phyloP scores from a whole-genome alignment of 2,888 invertebrate species.

The Eupithecia tripunctaria region DNA sequence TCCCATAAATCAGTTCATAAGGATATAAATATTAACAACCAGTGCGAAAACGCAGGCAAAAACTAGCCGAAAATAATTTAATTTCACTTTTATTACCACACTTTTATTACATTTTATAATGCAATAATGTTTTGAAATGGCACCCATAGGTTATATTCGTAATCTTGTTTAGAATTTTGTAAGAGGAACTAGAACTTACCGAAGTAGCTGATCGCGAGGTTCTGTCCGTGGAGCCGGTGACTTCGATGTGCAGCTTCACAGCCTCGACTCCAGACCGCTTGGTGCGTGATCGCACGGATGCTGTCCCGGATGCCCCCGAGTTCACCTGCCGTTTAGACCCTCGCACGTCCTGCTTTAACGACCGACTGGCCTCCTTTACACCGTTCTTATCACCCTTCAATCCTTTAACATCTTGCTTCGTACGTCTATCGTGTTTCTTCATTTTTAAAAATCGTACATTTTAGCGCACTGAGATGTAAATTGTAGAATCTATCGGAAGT shows the following conservation, averaged over 20 bases:
- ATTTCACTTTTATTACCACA: not conserved
- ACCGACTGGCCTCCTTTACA: constrained; percentile 52
- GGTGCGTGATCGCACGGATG: constrained; percentile 52
- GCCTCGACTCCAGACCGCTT: constrained; percentile 79
- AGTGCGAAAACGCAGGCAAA: too few relatives aligned
- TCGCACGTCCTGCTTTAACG: constrained; percentile 48
- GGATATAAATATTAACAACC: too few relatives aligned
- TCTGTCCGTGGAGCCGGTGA: constrained; percentile 75
- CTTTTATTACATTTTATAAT: not conserved
- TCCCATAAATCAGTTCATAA: too few relatives aligned
- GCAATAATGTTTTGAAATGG: not conserved
- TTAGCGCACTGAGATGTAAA: constrained; percentile 39
- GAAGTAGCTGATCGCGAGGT: constrained; percentile 77
- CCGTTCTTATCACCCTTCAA: constrained; percentile 52
- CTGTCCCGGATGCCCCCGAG: constrained; percentile 45
- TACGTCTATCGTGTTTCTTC: constrained; percentile 71
- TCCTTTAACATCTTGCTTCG: constrained; percentile 58
- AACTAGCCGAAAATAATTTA: not conserved
- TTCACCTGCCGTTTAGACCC: constrained; percentile 48
- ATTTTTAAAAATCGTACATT: constrained; percentile 60
- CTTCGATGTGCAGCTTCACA: constrained; percentile 73
- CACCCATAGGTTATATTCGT: not conserved
- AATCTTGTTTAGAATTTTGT: not conserved
- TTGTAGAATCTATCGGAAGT: constrained; percentile 58
- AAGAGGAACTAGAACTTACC: constrained; percentile 54